Base-by-base conservation (phyloP, 2,888 invertebrate species). In the Crepidodera aurea region DNA sequence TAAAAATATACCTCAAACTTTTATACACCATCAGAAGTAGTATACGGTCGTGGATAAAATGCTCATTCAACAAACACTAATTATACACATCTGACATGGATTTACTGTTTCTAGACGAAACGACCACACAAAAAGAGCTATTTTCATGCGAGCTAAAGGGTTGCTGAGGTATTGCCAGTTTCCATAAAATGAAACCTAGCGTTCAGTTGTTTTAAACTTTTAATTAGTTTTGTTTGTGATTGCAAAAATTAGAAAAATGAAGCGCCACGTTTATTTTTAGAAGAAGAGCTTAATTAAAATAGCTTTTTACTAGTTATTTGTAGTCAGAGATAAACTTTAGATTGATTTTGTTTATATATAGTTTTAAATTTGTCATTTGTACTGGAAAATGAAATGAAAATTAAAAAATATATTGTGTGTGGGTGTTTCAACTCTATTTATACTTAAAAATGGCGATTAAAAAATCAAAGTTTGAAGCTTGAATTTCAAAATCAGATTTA, bases 181-280 rank as follows among this genome's bases (percentile, higher is more conserved):
- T 42, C 42, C 42, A 42, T 42, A 42, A 42, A 42, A 42, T 42
- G 42, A 42, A 42, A 42, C 19, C 42, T 42, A 42, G 18, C 5
- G 42, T 42, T n/a, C 42, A 42, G 42, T 19, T 42, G 42, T 19
- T 42, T 19, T 42, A 42, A 42, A 42, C 42, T 42, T 42, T 42
- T 42, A 42, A 42, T 42, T 42, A 42, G 42, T 42, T 42, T 42
- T 42, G 42, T 39, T 18, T 42, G 42, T 19, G 19, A 42, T 42
- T 42, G 42, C 42, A 42, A 42, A 42, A 16, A 42, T 42, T 15
- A 18, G 13, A 16, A 42, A 42, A 42, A 16, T 16, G 15, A 42
- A 6, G 39, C 12, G n/a, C 7, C 1, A 16, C 16, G 7, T 42
- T 8, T 13, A 16, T 16, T 42, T 42, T 40, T 16, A 12, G 5